Evolutionary conservation across 2,113 vertebrate species (phyloP).

Genomic region (Cyanocitta stelleri): DNA sequence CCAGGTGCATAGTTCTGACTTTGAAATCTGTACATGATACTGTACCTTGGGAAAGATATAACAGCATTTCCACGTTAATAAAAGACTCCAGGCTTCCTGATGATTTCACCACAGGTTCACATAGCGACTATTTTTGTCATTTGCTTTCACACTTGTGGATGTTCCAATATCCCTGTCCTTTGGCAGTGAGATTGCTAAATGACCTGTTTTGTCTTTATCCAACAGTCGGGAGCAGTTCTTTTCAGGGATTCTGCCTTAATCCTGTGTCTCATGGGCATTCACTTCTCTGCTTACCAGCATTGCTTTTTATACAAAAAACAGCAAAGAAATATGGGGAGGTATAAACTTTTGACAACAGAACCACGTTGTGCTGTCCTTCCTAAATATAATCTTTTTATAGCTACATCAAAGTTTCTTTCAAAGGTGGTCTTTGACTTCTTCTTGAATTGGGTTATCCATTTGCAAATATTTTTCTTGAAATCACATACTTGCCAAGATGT

Average conservation of each 20-base stretch:
- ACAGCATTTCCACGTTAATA: neutral
- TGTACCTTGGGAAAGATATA: neutral
- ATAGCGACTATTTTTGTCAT: neutral
- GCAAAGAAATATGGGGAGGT: neutral
- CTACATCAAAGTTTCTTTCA: constrained; percentile 36
- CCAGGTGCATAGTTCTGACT: neutral
- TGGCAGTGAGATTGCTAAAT: neutral
- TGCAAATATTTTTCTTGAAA: constrained; percentile 64
- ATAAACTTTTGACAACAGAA: neutral
- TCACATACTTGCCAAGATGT: constrained; percentile 29
- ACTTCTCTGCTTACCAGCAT: neutral
- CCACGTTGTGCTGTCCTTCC: neutral
- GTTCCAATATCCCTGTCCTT: neutral
- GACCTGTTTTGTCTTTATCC: neutral
- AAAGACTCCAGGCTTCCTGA: neutral
- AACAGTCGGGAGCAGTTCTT: neutral
- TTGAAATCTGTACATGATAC: neutral
- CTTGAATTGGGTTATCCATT: constrained; percentile 45
- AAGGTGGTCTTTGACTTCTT: constrained; percentile 44
- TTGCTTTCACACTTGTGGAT: neutral
- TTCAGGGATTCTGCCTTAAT: neutral
- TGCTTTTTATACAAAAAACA: neutral
- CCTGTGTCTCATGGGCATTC: neutral
- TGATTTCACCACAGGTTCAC: neutral
- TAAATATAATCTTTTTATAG: neutral